These are phyloP conservation scores for Dipodomys spectabilis DNA, from an alignment of 2,113 vertebrate genomes.

Conservation along the genomic window DNA sequence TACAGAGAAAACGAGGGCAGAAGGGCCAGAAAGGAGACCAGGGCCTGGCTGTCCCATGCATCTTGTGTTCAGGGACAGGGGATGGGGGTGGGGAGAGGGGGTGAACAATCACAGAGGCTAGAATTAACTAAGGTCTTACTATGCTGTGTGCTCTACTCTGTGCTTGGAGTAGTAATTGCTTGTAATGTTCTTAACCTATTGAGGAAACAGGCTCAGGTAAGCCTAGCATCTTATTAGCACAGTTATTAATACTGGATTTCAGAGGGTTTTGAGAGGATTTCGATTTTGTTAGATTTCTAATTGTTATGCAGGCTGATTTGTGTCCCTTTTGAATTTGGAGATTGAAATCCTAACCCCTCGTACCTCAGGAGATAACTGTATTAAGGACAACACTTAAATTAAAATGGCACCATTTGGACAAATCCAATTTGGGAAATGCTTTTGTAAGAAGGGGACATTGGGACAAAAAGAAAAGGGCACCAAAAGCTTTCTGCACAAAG, in stretches of 20 bases:
- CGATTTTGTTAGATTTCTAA: neutral
- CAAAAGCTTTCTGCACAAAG: no score
- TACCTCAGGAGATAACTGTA: neutral
- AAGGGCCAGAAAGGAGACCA: no score
- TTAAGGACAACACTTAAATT: neutral
- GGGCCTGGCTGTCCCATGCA: neutral
- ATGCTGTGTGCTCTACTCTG: neutral
- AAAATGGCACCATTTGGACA: neutral
- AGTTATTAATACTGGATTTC: neutral
- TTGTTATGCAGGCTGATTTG: neutral
- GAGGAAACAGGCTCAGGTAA: neutral
- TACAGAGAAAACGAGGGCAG: accelerated
- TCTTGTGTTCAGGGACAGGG: neutral
- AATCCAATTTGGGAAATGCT: neutral
- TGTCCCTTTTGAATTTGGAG: neutral
- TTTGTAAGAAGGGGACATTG: neutral
- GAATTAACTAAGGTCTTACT: neutral
- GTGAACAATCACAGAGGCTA: no score
- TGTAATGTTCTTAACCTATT: neutral
- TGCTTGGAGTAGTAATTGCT: neutral
- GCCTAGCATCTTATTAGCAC: accelerated
- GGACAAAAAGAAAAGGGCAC: neutral
- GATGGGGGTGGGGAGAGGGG: no score
- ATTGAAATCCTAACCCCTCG: neutral
- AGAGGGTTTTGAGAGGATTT: neutral